A percentile compares a stretch with the other conserved stretches of the same genome.
Evolutionary conservation across 2,888 invertebrate genomes (phyloP).

Genomic region (Alcis repandata): DNA sequence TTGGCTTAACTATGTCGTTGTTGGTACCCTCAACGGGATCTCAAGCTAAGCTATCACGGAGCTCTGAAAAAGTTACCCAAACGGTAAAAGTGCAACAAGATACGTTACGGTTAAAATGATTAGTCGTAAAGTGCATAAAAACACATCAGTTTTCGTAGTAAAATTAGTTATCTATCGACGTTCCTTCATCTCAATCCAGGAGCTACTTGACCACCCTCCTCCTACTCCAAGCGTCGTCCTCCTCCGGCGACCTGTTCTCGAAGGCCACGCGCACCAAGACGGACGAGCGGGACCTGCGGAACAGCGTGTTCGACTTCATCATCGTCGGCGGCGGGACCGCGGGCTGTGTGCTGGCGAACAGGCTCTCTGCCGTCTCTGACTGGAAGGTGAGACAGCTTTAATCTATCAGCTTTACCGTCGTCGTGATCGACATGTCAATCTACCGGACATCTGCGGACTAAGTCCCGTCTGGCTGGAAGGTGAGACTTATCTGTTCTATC

Average conservation of each 20-base stretch:
- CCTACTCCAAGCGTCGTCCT: slow-evolving; percentile 47
- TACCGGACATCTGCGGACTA: too few relatives aligned
- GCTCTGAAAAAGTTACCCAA: too few relatives aligned
- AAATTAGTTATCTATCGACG: not conserved
- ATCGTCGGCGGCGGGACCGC: slow-evolving; percentile 81
- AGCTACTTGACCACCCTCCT: slow-evolving; percentile 32
- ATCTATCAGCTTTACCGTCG: not conserved
- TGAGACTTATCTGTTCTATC: too few relatives aligned
- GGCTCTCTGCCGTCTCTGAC: slow-evolving; percentile 74
- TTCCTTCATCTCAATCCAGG: slow-evolving; percentile 17
- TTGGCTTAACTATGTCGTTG: too few relatives aligned
- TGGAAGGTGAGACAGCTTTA: slow-evolving; percentile 78
- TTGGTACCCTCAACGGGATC: too few relatives aligned
- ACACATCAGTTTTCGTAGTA: too few relatives aligned
- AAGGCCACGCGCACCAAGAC: slow-evolving; percentile 74
- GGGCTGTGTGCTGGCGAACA: slow-evolving; percentile 79
- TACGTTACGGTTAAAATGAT: too few relatives aligned
- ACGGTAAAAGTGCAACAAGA: too few relatives aligned
- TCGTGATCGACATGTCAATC: too few relatives aligned
- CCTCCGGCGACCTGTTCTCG: slow-evolving; percentile 69
- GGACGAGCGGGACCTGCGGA: slow-evolving; percentile 72
- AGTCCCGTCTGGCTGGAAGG: too few relatives aligned
- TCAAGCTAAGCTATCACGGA: too few relatives aligned
- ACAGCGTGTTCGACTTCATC: slow-evolving; percentile 83
- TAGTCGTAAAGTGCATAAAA: too few relatives aligned